Conservation (phyloP, 2,888 invertebrate species). For the Thymelicus lineola region DNA sequence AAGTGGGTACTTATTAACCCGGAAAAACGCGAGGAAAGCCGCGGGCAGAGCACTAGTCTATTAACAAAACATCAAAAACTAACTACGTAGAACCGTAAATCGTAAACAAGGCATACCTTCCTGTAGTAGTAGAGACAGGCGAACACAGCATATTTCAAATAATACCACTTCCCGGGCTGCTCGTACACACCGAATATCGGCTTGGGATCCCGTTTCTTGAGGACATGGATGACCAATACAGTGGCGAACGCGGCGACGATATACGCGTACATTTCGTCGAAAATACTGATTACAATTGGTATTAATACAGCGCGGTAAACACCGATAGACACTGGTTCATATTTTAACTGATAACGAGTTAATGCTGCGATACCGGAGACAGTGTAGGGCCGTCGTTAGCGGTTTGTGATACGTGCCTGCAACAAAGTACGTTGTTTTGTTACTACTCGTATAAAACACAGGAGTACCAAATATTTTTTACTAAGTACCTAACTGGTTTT, state of each 20-base stretch:
- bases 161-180: conserved; percentile 87
- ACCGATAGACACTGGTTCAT: conserved; percentile 25
- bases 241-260: conserved; percentile 45
- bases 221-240: conserved; percentile 57
- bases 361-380: background rate
- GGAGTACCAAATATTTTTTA: no score
- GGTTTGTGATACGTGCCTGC: no score
- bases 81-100: background rate
- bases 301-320: conserved; percentile 41
- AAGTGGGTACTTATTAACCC: no score
- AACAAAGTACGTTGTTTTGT: no score
- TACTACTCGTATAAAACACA: no score
- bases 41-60: no score
- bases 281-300: conserved; percentile 29
- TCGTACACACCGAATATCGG: conserved; percentile 86
- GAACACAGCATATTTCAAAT: conserved; percentile 85
- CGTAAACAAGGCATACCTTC: conserved; percentile 69
- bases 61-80: no score
- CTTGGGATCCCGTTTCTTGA: conserved; percentile 65
- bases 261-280: conserved; percentile 22
- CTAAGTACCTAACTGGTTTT: no score
- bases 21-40: background rate
- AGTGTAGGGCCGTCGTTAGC: no score
- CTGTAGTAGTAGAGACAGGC: conserved; percentile 80
- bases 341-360: conserved; percentile 22